Percentiles rank a stretch among this genome's conserved stretches.
These are phyloP conservation scores for Tenualosa thibaudeaui DNA, from an alignment of 2,797 vertebrate species.

Conservation along the genomic window DNA sequence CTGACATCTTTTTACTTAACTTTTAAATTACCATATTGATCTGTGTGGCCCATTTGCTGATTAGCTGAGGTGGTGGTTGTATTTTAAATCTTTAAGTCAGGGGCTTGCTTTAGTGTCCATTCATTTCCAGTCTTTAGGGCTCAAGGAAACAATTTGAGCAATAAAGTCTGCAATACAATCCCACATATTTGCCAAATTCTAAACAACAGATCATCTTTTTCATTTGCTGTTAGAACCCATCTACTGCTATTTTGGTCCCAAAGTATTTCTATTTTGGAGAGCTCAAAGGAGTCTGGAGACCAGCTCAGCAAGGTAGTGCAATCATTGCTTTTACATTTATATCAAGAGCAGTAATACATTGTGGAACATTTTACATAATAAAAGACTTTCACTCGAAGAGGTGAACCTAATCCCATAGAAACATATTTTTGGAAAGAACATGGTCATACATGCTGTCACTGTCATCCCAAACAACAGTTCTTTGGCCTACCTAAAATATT, in stretches of 20 bases:
- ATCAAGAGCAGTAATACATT: background rate
- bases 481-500: slow-evolving; percentile 20
- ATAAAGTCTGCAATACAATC: background rate
- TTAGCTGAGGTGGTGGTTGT: slow-evolving; percentile 44
- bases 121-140: background rate
- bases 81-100: background rate
- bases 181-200: background rate
- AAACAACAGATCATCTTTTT: background rate
- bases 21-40: slow-evolving; percentile 43
- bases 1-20: slow-evolving; percentile 13
- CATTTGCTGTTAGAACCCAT: background rate
- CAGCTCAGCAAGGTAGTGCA: background rate
- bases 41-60: slow-evolving; percentile 41
- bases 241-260: background rate
- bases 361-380: background rate
- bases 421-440: background rate
- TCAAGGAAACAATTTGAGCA: background rate
- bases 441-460: background rate
- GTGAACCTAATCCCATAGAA: background rate
- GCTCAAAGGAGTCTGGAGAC: background rate
- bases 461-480: background rate
- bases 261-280: background rate
- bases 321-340: background rate
- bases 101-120: background rate
- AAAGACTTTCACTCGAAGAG: background rate